Evolutionary conservation across 2,888 invertebrate genomes (phyloP).

Genomic region (Pocota personata): DNA sequence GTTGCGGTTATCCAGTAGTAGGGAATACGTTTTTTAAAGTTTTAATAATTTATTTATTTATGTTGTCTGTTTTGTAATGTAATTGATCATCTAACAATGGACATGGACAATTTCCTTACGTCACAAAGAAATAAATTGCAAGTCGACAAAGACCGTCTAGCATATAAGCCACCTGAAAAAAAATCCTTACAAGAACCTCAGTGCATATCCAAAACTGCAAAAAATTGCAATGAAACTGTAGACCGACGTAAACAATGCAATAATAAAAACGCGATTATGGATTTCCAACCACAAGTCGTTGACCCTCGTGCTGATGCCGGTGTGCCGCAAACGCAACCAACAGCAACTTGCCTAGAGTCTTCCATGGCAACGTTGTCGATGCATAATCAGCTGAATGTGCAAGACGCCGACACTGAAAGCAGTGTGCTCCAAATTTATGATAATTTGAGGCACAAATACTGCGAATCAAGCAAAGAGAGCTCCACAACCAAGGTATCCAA

Average conservation of each 20-base stretch:
- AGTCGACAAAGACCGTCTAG: constrained; percentile 35
- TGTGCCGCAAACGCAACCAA: constrained; percentile 1
- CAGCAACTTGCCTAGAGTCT: constrained; percentile 20
- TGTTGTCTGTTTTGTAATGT: background rate
- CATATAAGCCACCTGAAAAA: background rate
- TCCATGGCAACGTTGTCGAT: constrained; percentile 56
- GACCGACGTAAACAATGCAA: constrained; percentile 12
- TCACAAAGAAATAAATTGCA: constrained; percentile 36
- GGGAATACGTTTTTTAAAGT: background rate
- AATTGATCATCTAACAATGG: constrained; percentile 18
- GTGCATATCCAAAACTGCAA: background rate
- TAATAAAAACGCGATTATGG: constrained; percentile 38
- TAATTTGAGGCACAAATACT: constrained; percentile 11
- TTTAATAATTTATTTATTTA: background rate
- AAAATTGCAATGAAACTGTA: constrained; percentile 39
- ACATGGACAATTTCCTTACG: constrained; percentile 47
- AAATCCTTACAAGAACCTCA: background rate
- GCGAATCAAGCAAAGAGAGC: background rate
- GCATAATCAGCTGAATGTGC: constrained; percentile 18
- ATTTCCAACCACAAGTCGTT: constrained; percentile 53
- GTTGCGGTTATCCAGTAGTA: background rate
- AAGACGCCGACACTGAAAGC: background rate
- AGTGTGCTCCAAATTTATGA: constrained; percentile 38
- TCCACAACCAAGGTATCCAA: constrained; percentile 75
- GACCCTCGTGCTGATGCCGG: constrained; percentile 37